These are phyloP conservation scores for Linyphia triangularis DNA, from an alignment of 2,888 invertebrate genomes.

Conservation along the genomic window DNA sequence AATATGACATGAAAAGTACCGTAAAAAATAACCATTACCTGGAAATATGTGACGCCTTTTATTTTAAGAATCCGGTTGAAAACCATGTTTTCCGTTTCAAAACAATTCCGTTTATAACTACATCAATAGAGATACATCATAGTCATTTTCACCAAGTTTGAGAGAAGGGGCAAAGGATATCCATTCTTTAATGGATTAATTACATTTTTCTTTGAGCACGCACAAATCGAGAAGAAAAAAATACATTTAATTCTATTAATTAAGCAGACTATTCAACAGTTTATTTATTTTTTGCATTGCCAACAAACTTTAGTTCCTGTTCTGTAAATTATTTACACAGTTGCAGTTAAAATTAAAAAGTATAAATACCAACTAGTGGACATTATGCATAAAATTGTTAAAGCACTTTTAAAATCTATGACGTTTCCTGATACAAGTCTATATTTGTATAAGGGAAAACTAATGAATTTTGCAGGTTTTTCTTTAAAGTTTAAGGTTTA, in stretches of 20 bases:
- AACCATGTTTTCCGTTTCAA: neutral
- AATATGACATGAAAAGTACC: neutral
- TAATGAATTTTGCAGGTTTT: neutral
- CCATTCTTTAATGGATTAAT: neutral
- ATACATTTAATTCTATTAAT: neutral
- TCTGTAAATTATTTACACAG: constrained; percentile 14
- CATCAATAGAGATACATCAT: neutral
- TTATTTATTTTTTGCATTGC: constrained; percentile 56
- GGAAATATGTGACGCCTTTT: neutral
- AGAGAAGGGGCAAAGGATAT: neutral
- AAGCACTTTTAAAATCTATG: too few relatives aligned
- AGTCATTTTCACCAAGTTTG: neutral
- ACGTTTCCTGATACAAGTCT: too few relatives aligned
- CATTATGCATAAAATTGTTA: too few relatives aligned
- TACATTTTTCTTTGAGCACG: neutral
- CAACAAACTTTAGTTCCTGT: constrained; percentile 64
- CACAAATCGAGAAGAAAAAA: neutral
- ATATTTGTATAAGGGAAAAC: neutral
- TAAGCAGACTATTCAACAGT: constrained; percentile 29
- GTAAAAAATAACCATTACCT: neutral
- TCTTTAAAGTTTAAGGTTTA: too few relatives aligned
- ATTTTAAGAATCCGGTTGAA: neutral
- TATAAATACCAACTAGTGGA: too few relatives aligned
- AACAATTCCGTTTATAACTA: neutral
- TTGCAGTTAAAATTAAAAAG: too few relatives aligned